Conservation (phyloP, 2,888 invertebrate genomes). For the Candidula unifasciata region DNA sequence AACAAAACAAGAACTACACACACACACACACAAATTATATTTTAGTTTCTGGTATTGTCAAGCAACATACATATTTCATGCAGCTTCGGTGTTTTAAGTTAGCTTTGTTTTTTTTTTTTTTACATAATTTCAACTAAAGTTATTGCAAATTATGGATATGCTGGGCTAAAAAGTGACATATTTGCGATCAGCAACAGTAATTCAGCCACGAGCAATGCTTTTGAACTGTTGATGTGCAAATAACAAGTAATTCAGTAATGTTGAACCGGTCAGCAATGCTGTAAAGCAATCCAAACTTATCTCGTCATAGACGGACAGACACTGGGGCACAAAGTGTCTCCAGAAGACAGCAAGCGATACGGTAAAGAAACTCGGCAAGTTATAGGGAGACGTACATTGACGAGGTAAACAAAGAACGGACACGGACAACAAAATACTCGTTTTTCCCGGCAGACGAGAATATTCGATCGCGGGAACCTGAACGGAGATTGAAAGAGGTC, state of each 20-base stretch:
- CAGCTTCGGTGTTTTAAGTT: no score
- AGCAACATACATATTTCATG: no score
- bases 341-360: not conserved
- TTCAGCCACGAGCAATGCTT: no score
- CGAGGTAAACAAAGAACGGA: slow-evolving; percentile 5
- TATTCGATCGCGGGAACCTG: slow-evolving; percentile 7
- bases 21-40: no score
- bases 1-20: no score
- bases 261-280: not conserved
- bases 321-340: not conserved
- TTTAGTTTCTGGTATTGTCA: no score
- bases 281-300: not conserved
- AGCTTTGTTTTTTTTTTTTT: no score
- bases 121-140: no score
- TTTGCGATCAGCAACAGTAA: not conserved
- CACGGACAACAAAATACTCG: slow-evolving; percentile 21
- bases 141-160: no score
- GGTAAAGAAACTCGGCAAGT: slow-evolving; percentile 6
- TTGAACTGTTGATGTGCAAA: no score
- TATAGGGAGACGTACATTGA: not conserved
- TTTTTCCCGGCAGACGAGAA: slow-evolving; percentile 26
- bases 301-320: not conserved
- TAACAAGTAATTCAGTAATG: no score
- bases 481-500: slow-evolving; percentile 28
- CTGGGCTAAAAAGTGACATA: not conserved